Base-by-base conservation (phyloP, 2,888 invertebrate genomes). In the Galerucella calmariensis region DNA sequence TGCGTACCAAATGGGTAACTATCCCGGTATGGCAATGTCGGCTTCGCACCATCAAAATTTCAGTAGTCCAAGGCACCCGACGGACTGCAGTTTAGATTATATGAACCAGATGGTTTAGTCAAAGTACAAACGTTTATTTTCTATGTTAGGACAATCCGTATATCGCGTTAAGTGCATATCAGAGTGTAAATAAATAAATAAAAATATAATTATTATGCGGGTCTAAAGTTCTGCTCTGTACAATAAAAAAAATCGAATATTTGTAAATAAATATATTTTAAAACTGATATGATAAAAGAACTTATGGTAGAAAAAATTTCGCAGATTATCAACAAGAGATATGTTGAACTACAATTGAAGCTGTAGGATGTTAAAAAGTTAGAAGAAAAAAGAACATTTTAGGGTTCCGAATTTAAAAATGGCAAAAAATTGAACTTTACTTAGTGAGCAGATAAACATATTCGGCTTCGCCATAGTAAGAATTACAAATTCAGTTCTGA, bases 51-150 rank as follows among this genome's bases (percentile, higher is more conserved):
- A 85, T 73, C 84, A 86, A 75, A 85, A 84, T 79, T 85, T 85
- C 77, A 84, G 83, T 76, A 84, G 83, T 76, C 83, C 85, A 6
- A 77, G 85, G 77, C 83, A 86, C 77, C 77, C 77, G 2, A 44
- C 72, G 14, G 78, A 79, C 56, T 78, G 75, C 62, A 79, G 70
- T 74, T 46, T 83, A 74, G 84, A 85, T 73, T 85, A 84, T 75
- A 84, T 83, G 83, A 85, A 85, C 72, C 84, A 85, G 59, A 81
- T 84, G 80, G 81, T 82, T 76, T 84, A 84, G 83, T 81, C 63
- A 14, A 66, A 68, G 75, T 73, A 73, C 67, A 65, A 65, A 65
- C 16, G 44, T 8, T 11, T n/a, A 48, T 48, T 66, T 16, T 70
- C 53, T 65, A 67, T 27, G 46, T 24, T 46, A 58, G 48, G 69